Evolutionary conservation across 2,797 vertebrate genomes (phyloP).

Genomic region (Sebastes trivittatus): DNA sequence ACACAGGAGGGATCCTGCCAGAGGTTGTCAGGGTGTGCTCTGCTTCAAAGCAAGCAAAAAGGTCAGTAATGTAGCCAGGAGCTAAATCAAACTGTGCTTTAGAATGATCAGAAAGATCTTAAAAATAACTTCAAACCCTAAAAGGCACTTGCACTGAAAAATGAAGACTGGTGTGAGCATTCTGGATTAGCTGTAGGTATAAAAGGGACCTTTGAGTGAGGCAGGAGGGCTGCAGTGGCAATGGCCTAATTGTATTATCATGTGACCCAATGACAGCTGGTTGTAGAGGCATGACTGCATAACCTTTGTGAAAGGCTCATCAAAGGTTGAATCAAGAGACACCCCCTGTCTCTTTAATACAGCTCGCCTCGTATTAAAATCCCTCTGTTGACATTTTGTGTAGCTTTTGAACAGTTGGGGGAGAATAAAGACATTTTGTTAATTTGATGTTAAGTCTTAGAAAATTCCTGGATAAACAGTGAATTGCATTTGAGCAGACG

Average conservation of each 20-base stretch:
- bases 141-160: not conserved
- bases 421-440: not conserved
- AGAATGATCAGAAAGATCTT: constrained; percentile 37
- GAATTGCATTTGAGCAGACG: not conserved
- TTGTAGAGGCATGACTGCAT: constrained; percentile 31
- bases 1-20: not conserved
- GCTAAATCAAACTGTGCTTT: constrained; percentile 34
- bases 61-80: constrained; percentile 24
- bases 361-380: constrained; percentile 13
- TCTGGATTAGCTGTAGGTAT: constrained; percentile 39
- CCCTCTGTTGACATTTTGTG: constrained; percentile 25
- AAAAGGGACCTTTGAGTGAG: constrained; percentile 41
- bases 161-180: constrained; percentile 5
- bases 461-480: constrained; percentile 4
- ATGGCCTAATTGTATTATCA: constrained; percentile 42
- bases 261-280: constrained; percentile 54
- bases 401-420: not conserved
- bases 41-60: constrained; percentile 38
- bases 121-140: constrained; percentile 36
- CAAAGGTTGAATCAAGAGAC: constrained; percentile 49
- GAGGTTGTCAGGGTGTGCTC: not conserved
- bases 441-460: constrained; percentile 1
- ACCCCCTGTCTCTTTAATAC: constrained; percentile 14
- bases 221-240: constrained; percentile 10
- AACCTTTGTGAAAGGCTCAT: constrained; percentile 53